These are phyloP conservation scores for Iphiclides podalirius DNA, from an alignment of 2,888 invertebrate species.

Conservation along the genomic window DNA sequence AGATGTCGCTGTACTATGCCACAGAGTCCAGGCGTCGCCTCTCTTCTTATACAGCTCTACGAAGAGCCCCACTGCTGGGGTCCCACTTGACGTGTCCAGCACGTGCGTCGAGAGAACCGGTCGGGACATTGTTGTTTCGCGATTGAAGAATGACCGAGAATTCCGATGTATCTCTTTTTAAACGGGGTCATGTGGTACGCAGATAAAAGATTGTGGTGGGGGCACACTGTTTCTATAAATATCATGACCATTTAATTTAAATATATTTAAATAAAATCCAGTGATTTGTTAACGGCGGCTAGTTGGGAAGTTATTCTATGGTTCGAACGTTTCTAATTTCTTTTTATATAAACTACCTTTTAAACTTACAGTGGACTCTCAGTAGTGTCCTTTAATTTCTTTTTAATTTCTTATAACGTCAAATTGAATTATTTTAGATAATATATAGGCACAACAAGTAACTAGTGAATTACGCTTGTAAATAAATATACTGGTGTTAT, in stretches of 20 bases:
- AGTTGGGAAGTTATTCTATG: too few species aligned
- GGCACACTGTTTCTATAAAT: constrained; percentile 3
- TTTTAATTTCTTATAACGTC: too few species aligned
- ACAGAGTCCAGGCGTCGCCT: constrained; percentile 83
- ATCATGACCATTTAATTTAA: neutral
- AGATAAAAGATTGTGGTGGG: constrained; percentile 18
- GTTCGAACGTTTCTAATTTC: too few species aligned
- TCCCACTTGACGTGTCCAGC: constrained; percentile 85
- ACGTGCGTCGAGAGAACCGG: constrained; percentile 87
- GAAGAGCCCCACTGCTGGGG: constrained; percentile 82
- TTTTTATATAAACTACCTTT: too few species aligned
- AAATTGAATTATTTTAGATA: too few species aligned
- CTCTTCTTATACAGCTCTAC: constrained; percentile 84
- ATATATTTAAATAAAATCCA: neutral
- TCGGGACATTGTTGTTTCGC: constrained; percentile 51
- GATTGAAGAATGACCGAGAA: constrained; percentile 11
- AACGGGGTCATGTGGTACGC: constrained; percentile 19
- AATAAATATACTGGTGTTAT: too few species aligned
- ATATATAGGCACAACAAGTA: too few species aligned
- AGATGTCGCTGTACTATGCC: constrained; percentile 83
- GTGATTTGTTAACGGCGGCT: neutral
- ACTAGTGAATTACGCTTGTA: too few species aligned
- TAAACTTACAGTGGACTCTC: too few species aligned
- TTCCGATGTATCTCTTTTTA: constrained; percentile 6
- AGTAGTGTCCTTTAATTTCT: too few species aligned